phyloP scores from a whole-genome alignment of 2,797 vertebrate genomes.

The Ctenosaura bakeri region DNA sequence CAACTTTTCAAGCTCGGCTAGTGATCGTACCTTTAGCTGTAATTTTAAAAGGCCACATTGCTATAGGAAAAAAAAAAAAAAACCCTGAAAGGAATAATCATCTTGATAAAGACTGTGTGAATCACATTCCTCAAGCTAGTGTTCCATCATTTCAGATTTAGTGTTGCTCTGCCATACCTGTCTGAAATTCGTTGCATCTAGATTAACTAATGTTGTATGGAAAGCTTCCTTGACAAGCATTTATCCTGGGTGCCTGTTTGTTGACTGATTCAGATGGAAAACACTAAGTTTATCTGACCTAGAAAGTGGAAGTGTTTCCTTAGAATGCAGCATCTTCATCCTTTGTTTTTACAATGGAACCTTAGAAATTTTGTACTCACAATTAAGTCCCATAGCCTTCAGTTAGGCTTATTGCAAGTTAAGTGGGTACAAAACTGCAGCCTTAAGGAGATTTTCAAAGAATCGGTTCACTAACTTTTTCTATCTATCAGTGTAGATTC shows the following conservation, averaged over 20 bases:
- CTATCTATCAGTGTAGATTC: conserved; percentile 55
- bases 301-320: conserved; percentile 47
- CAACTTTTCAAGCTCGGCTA: neutral
- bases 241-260: conserved; percentile 29
- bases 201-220: conserved; percentile 15
- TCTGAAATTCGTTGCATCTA: conserved; percentile 49
- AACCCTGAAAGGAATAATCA: neutral
- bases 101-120: neutral
- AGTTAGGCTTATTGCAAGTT: neutral
- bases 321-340: conserved; percentile 52
- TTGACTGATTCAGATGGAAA: conserved; percentile 39
- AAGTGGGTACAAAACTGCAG: neutral
- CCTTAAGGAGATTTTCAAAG: conserved; percentile 41
- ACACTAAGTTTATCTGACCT: conserved; percentile 32
- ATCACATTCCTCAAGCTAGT: conserved; percentile 5
- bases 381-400: neutral
- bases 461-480: conserved; percentile 44
- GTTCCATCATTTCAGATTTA: neutral
- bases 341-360: conserved; percentile 31
- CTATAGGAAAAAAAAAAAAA: neutral
- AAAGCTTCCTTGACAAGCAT: conserved; percentile 5
- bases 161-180: conserved; percentile 10
- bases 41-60: conserved; percentile 9
- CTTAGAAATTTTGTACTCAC: neutral
- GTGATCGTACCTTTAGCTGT: neutral